Conservation (phyloP, 2,797 vertebrate genomes). For the Chelon labrosus region DNA sequence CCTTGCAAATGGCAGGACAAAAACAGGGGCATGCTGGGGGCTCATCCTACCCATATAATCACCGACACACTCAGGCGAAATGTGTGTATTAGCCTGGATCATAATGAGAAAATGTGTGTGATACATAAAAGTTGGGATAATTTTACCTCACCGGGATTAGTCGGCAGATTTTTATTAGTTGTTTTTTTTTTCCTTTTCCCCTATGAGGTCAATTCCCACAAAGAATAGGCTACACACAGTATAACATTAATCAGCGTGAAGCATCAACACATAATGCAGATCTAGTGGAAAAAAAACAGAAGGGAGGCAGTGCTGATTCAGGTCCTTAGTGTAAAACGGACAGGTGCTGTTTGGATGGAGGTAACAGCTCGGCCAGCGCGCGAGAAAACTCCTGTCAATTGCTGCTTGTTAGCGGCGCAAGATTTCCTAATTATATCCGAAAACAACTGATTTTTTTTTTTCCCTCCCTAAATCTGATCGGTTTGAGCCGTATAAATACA, state of each 20-base stretch:
- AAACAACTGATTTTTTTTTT: too few relatives aligned
- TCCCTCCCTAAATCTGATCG: too few relatives aligned
- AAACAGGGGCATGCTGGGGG: conserved; percentile 63
- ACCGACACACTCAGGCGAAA: conserved; percentile 39
- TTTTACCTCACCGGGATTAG: conserved; percentile 32
- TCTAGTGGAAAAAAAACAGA: conserved; percentile 32
- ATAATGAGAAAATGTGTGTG: conserved; percentile 25
- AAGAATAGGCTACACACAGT: not conserved
- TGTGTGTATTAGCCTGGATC: conserved; percentile 36
- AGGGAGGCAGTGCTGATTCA: conserved; percentile 57
- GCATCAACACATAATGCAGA: conserved; percentile 51
- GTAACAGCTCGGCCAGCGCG: conserved; percentile 10
- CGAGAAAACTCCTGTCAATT: conserved; percentile 2
- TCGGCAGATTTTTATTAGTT: not conserved
- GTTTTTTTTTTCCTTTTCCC: not conserved
- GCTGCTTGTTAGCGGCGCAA: conserved; percentile 3
- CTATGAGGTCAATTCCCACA: conserved; percentile 32
- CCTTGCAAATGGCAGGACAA: conserved; percentile 70
- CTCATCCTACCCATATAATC: conserved; percentile 60
- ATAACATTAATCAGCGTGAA: conserved; percentile 29
- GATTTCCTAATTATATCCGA: too few relatives aligned
- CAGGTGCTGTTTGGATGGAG: conserved; percentile 55
- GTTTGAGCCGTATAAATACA: too few relatives aligned
- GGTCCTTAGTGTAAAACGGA: conserved; percentile 51
- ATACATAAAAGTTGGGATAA: conserved; percentile 5